Evolutionary conservation across 2,888 invertebrate species (phyloP).

Genomic region (Plusia festucae): DNA sequence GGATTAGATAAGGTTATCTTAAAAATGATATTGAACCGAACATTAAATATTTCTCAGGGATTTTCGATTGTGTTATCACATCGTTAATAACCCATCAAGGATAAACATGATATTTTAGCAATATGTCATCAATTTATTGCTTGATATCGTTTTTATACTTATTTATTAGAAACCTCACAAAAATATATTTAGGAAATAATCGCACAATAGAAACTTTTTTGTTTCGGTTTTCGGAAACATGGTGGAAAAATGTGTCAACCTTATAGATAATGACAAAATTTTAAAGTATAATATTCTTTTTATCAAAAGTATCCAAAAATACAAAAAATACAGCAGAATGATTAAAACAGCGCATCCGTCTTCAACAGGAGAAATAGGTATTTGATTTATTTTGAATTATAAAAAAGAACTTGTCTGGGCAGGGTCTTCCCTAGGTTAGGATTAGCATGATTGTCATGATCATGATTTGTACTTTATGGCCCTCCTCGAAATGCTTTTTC

Average conservation of each 20-base stretch:
- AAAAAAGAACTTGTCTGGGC: background rate
- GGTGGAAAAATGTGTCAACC: conserved; percentile 51
- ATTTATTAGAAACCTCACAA: background rate
- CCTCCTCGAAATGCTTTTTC: too few relatives aligned
- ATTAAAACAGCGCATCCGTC: conserved; percentile 48
- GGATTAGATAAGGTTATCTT: conserved; percentile 27
- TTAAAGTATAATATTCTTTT: conserved; percentile 55
- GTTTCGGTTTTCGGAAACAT: conserved; percentile 19
- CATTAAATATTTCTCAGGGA: conserved; percentile 29
- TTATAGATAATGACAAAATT: conserved; percentile 60
- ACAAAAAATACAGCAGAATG: conserved; percentile 61
- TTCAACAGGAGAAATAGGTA: conserved; percentile 40
- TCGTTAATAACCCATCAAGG: conserved; percentile 28
- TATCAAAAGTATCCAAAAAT: conserved; percentile 50
- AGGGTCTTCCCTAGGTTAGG: background rate
- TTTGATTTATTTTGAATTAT: conserved; percentile 11
- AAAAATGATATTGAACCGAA: conserved; percentile 15
- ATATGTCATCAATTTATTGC: conserved; percentile 11
- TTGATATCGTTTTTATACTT: background rate
- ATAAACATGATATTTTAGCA: conserved; percentile 13
- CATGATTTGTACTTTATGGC: too few relatives aligned
- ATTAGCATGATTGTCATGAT: background rate
- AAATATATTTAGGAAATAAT: background rate
- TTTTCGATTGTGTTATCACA: conserved; percentile 40
- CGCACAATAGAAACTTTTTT: background rate